These are phyloP conservation scores for Lasiurus cinereus DNA, from an alignment of 2,113 vertebrate genomes.

Conservation along the genomic window DNA sequence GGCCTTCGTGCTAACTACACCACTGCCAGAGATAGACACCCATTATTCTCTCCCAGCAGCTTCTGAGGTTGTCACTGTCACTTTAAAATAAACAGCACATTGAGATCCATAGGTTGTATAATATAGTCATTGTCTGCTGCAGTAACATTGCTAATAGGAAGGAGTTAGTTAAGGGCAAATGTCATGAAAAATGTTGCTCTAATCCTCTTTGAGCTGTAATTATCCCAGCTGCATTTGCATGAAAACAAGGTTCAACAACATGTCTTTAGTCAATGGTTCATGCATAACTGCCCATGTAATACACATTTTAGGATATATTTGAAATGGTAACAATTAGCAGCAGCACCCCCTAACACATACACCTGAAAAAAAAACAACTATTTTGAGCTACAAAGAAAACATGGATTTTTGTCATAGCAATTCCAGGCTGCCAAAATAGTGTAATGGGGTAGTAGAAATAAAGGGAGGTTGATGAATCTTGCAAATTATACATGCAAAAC, in stretches of 20 bases:
- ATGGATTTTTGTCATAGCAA: slow-evolving; percentile 5
- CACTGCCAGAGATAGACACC: accelerated
- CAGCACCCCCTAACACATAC: background rate
- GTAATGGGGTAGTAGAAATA: slow-evolving; percentile 5
- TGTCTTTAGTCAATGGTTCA: slow-evolving; percentile 51
- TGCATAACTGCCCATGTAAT: slow-evolving; percentile 23
- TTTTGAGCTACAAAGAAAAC: slow-evolving; percentile 28
- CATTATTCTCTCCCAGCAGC: background rate
- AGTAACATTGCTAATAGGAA: slow-evolving; percentile 1
- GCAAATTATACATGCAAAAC: background rate
- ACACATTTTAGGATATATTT: background rate
- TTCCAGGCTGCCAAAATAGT: background rate
- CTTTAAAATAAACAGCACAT: slow-evolving; percentile 9
- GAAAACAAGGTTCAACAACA: background rate
- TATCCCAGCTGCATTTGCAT: slow-evolving; percentile 40
- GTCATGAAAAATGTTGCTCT: background rate
- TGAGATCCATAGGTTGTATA: background rate
- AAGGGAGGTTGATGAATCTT: background rate
- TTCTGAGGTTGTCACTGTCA: background rate
- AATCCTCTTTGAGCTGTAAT: slow-evolving; percentile 12
- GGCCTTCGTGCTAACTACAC: background rate
- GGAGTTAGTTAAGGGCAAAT: slow-evolving; percentile 28
- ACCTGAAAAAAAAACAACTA: background rate
- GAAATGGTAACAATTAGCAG: slow-evolving; percentile 13
- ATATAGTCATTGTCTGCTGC: background rate